These are phyloP conservation scores for Nomada flava DNA, from an alignment of 2,888 invertebrate species.

Conservation along the genomic window DNA sequence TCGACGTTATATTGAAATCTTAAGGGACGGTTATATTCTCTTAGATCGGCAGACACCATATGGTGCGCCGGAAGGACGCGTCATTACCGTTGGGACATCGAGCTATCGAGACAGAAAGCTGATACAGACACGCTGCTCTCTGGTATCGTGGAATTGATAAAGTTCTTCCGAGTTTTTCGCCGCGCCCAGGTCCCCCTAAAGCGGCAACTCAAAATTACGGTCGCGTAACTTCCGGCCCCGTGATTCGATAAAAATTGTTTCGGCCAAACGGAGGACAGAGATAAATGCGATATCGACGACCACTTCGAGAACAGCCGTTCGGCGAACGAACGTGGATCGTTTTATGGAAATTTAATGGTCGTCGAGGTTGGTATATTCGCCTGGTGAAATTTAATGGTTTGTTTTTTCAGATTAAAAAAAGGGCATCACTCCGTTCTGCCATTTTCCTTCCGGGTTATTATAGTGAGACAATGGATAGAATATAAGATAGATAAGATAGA, in stretches of 20 bases:
- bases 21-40: conserved; percentile 62
- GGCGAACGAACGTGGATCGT: neutral
- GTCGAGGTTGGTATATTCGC: neutral
- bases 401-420: neutral
- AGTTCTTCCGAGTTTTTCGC: conserved; percentile 52
- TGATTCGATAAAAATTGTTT: conserved; percentile 35
- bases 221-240: conserved; percentile 32
- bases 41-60: conserved; percentile 61
- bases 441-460: too few species aligned
- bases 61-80: conserved; percentile 62
- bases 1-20: conserved; percentile 70
- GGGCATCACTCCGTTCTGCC: neutral
- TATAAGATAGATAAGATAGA: too few species aligned
- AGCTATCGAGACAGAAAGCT: conserved; percentile 51
- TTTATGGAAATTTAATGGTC: conserved; percentile 23
- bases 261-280: neutral
- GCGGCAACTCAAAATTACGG: conserved; percentile 44
- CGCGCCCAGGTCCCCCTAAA: conserved; percentile 24
- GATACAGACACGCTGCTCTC: conserved; percentile 49
- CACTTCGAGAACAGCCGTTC: neutral
- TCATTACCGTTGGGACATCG: conserved; percentile 66
- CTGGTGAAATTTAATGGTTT: neutral
- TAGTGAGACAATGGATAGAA: too few species aligned
- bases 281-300: conserved; percentile 14
- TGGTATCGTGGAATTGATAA: conserved; percentile 54